Evolutionary conservation across 35 echinoderm and acorn worm genomes (phyloP), one percentile per base, ranked within the genome.

Genomic region (Amphiura filiformis): DNA sequence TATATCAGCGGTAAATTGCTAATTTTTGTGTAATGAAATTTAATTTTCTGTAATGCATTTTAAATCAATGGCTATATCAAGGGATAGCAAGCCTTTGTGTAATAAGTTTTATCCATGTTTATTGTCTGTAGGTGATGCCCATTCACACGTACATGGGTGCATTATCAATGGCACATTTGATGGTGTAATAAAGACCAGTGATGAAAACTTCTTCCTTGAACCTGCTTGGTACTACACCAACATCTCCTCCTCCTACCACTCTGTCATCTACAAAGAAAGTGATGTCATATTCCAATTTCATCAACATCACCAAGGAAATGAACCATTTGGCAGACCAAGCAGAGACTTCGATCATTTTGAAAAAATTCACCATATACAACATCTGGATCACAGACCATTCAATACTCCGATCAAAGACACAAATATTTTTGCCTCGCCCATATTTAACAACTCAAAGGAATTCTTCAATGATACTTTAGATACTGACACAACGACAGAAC

Each of bases 111-210:
- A 11, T 52, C 44, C 20, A 52, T 52, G 44, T 52, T 11, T 52
- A 52, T 52, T 52, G 7, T 11, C 44, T 52, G 7, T 52, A 81
- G 87, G 36, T 61, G 77, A 81, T 57, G 17, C 30, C 0, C 22
- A 65, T 28, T 61, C 75, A 23, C 42, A 78, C 17, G 57, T 83
- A 38, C 31, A 39, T 83, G 88, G 80, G 13, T 34, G 57, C 36
- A 65, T 89, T 65, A 79, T 75, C 17, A 75, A 89, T 32, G 80
- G 80, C 57, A 39, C 56, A n/a, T 89, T 89, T 76, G 80, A 83
- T 37, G 80, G 88, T 22, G 41, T 82, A 13, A 65, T 89, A 33
- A 75, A 76, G 34, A 82, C 80, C 31, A 22, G 4, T n/a, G 39
- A 82, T 12, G 80, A 82, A 38, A 81, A 22, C 56, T 89, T 65